A percentile compares a stretch with the other conserved stretches of the same genome.
Conservation (phyloP, 2,113 vertebrate species). For the Todiramphus saurophagus region DNA sequence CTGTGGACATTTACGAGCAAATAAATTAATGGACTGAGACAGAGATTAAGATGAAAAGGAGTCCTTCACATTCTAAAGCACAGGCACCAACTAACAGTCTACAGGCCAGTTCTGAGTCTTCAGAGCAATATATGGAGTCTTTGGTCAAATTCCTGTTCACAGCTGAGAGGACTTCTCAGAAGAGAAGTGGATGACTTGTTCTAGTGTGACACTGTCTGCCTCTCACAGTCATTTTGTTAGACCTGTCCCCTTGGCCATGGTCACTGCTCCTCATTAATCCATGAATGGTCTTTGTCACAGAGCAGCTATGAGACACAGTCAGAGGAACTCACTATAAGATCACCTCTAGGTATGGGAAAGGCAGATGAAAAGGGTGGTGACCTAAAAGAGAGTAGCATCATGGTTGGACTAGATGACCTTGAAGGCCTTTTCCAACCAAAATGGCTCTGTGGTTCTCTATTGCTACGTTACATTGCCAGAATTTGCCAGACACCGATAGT, state of each 20-base stretch:
- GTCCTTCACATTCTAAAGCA: not conserved
- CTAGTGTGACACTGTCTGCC: not conserved
- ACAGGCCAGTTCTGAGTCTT: not conserved
- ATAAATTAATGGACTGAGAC: not conserved
- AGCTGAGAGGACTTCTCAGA: not conserved
- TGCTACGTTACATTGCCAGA: accelerated
- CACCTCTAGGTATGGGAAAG: not conserved
- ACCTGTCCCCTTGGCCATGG: not conserved
- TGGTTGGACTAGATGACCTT: no score
- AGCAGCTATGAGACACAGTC: accelerated
- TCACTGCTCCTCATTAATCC: not conserved
- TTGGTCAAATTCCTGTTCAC: not conserved
- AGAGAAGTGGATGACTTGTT: not conserved
- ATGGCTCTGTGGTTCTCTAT: no score
- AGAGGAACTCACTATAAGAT: not conserved
- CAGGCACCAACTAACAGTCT: not conserved
- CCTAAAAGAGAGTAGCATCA: not conserved
- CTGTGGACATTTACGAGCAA: not conserved
- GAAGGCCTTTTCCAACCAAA: no score
- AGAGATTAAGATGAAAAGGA: not conserved
- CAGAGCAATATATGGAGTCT: not conserved
- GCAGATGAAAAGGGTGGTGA: not conserved
- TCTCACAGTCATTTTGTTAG: not conserved
- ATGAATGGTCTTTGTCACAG: not conserved
- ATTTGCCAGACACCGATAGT: not conserved